Evolutionary conservation across 1,140 invertebrate genomes (phyloP).

Genomic region (Marisa cornuarietis): DNA sequence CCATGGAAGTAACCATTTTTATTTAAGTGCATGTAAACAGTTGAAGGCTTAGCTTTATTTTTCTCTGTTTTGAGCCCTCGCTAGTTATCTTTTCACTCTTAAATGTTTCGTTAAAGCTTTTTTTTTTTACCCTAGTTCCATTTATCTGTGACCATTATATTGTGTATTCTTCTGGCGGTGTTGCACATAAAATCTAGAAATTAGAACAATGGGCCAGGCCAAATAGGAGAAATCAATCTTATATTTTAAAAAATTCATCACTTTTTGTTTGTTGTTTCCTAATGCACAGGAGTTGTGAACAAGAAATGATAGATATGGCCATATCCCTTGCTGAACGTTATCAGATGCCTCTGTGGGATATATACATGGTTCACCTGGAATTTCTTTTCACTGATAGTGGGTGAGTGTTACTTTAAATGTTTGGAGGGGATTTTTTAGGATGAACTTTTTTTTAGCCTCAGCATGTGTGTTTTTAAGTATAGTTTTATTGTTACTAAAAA

Average conservation of each 20-base stretch:
- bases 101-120: too few relatives aligned
- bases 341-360: slow-evolving; percentile 61
- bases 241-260: neutral
- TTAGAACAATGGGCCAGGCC: too few relatives aligned
- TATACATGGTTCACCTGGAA: slow-evolving; percentile 66
- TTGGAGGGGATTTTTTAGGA: neutral
- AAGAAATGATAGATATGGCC: slow-evolving; percentile 60
- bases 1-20: too few relatives aligned
- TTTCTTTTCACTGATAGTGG: slow-evolving; percentile 63
- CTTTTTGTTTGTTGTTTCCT: neutral
- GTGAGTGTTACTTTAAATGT: slow-evolving; percentile 33
- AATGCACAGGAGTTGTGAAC: slow-evolving; percentile 59
- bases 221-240: neutral
- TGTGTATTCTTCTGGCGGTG: too few relatives aligned
- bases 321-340: slow-evolving; percentile 62
- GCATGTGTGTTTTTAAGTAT: neutral
- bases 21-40: too few relatives aligned
- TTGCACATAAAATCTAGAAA: too few relatives aligned
- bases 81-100: too few relatives aligned
- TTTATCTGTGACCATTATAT: too few relatives aligned
- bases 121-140: too few relatives aligned
- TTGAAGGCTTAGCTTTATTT: too few relatives aligned
- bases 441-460: neutral
- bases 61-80: too few relatives aligned
- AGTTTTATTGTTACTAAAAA: neutral